Evolutionary conservation across 2,113 vertebrate species (phyloP), one percentile per base, ranked within the genome.

Genomic region (Rhagologus leucostigma): DNA sequence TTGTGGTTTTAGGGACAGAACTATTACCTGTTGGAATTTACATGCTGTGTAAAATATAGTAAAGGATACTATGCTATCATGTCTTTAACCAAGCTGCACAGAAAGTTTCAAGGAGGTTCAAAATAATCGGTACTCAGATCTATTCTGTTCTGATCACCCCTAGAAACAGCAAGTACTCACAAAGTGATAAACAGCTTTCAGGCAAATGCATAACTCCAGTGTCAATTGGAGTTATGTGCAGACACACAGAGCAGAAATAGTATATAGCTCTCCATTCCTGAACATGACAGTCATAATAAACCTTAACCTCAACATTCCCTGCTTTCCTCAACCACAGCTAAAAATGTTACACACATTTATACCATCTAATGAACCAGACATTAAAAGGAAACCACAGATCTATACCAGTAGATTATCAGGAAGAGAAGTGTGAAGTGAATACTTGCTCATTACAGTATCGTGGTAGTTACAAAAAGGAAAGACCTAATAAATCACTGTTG

Each of bases 341-440:
- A 94, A 97, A 91, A 62, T 64, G 95, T 73, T 95, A 56, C 86
- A 89, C 92, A 64, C 77, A 90, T 95, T 92, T 85, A 95, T 91
- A 80, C 71, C 85, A 63, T 89, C 77, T 97, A 97, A 97, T 96
- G 96, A 98, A 95, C 93, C 57, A 97, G 92, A 74, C 95, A 95
- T 96, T 97, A 92, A 97, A 97, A 95, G 84, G 82, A 95, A 73
- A 84, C 97, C 97, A 95, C 97, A 93, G 94, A 98, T 98, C 97
- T 97, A 97, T 97, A 97, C 52, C 84, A 96, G 87, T 84, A 96
- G 95, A 93, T 97, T 96, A 96, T 71, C 37, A 94, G 84, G 90
- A 96, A 85, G 89, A 97, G 94, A 97, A 60, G 93, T 97, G 97
- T 97, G 96, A 96, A 94, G 97, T 97, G 96, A 96, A 92, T 76